A percentile compares a stretch with the other conserved stretches of the same genome.
phyloP scores from a whole-genome alignment of 64 coral and sea anemone genomes.

The Montipora cactus region DNA sequence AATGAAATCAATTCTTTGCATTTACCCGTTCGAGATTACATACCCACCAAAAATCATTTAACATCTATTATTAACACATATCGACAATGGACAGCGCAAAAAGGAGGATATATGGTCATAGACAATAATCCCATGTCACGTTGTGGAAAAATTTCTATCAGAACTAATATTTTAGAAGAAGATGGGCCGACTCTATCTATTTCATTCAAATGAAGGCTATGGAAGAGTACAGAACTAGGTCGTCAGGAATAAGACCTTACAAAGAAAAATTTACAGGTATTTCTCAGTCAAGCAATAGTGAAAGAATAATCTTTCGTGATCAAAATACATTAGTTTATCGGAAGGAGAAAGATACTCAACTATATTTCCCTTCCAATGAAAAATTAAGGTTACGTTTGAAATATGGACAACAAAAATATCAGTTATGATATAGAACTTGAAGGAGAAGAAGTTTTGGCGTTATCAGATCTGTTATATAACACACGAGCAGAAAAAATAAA shows the following conservation, averaged over 20 bases:
- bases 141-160: not conserved
- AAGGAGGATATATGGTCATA: not conserved
- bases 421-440: not conserved
- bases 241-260: no score
- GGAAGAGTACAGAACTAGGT: no score
- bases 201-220: no score
- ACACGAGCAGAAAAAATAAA: not conserved
- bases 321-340: no score
- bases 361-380: no score
- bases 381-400: no score
- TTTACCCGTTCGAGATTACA: not conserved
- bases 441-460: not conserved
- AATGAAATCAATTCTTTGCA: not conserved
- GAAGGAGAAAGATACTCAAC: no score
- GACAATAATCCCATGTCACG: not conserved
- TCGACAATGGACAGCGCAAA: not conserved
- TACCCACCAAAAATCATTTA: not conserved
- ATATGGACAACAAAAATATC: not conserved
- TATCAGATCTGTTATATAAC: not conserved
- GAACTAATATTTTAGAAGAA: not conserved
- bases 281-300: no score
- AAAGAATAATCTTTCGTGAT: no score
- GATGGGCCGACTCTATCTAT: no score
- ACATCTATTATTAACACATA: not conserved
- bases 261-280: no score